These are phyloP conservation scores for Cinclus mexicanus DNA, from an alignment of 2,113 vertebrate genomes.

Conservation along the genomic window DNA sequence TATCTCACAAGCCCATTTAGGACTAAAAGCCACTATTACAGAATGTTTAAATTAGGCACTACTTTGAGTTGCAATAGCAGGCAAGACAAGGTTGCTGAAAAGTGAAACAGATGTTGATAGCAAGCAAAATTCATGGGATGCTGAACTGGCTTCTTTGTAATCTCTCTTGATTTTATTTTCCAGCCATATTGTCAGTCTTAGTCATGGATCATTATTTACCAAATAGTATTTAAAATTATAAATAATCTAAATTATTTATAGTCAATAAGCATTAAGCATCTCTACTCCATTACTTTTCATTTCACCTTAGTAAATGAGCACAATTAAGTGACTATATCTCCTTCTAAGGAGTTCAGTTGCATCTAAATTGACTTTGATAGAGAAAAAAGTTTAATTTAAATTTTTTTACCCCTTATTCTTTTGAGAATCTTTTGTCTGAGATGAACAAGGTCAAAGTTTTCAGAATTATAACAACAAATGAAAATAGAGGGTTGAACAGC, in stretches of 20 bases:
- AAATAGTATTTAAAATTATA: not conserved
- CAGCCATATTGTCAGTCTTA: not conserved
- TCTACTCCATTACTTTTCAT: not conserved
- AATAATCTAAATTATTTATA: not conserved
- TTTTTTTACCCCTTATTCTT: not conserved
- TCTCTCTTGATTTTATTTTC: not conserved
- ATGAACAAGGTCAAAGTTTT: not conserved
- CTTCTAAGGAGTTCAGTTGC: not conserved
- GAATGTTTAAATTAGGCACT: not conserved
- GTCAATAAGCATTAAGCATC: not conserved
- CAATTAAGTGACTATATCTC: not conserved
- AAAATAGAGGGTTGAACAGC: not conserved
- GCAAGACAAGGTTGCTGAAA: not conserved
- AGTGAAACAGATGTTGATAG: not conserved
- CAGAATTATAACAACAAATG: not conserved
- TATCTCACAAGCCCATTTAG: not conserved
- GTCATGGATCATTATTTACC: not conserved
- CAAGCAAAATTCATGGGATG: not conserved
- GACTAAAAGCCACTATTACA: not conserved
- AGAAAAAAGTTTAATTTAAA: not conserved
- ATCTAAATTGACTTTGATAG: not conserved
- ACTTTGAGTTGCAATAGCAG: not conserved
- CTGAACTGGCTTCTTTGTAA: not conserved
- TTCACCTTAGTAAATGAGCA: not conserved
- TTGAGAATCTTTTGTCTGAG: not conserved